phyloP scores from a whole-genome alignment of 2,888 invertebrate genomes.

The Tenthredo amoena region DNA sequence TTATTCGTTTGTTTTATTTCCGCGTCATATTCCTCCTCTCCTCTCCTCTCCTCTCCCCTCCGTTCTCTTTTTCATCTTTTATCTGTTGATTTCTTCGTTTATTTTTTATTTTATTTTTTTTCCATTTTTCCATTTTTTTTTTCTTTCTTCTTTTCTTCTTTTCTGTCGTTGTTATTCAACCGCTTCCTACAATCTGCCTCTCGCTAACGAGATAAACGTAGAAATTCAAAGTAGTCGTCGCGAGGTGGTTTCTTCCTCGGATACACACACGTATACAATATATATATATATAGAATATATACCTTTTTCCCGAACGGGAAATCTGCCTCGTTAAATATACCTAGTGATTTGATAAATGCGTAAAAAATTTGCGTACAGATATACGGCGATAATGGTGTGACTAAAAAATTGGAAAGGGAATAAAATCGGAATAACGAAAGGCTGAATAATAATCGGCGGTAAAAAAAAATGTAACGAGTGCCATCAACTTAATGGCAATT shows the following conservation, averaged over 20 bases:
- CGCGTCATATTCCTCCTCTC: neutral
- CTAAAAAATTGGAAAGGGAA: neutral
- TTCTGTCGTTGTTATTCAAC: conserved; percentile 37
- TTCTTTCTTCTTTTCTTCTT: conserved; percentile 15
- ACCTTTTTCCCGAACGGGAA: neutral
- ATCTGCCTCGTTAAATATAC: conserved; percentile 30
- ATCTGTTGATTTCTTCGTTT: neutral
- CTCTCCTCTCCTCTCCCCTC: neutral
- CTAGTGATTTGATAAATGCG: neutral
- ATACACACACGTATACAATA: neutral
- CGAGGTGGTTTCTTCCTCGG: neutral
- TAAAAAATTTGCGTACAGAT: neutral
- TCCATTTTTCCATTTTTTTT: conserved; percentile 36
- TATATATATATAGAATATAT: too few species aligned
- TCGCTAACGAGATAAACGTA: conserved; percentile 28
- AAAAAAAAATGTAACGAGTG: neutral
- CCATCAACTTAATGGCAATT: neutral
- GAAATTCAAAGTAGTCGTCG: conserved; percentile 13
- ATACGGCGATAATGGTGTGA: neutral
- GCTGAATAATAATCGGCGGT: neutral
- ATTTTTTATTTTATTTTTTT: neutral
- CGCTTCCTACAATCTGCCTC: conserved; percentile 12
- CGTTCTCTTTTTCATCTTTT: neutral
- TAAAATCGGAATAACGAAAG: neutral
- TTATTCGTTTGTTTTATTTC: conserved; percentile 35